Evolutionary conservation across 2,797 vertebrate genomes (phyloP).

Genomic region (Esox masquinongy): DNA sequence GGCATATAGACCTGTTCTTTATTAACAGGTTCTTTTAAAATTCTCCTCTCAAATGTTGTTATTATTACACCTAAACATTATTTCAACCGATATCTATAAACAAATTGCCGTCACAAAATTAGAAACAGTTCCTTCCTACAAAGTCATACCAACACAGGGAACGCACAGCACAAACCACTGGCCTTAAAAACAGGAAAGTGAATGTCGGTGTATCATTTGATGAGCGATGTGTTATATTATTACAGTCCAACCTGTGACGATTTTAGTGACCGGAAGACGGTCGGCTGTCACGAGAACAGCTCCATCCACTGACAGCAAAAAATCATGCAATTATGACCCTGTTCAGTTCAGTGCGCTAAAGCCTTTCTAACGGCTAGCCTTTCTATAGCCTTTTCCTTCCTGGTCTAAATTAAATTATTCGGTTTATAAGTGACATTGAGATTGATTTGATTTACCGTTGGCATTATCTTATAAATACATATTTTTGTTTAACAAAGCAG

Average conservation of each 20-base stretch:
- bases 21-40: not conserved
- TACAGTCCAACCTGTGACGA: not conserved
- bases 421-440: too few relatives aligned
- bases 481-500: not conserved
- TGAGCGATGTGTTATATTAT: not conserved
- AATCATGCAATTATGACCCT: not conserved
- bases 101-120: not conserved
- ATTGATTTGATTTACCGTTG: too few relatives aligned
- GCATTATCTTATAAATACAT: not conserved
- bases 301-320: not conserved
- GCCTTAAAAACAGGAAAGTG: not conserved
- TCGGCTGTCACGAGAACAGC: slow-evolving; percentile 8
- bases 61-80: not conserved
- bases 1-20: not conserved
- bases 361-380: too few relatives aligned
- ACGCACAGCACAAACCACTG: not conserved
- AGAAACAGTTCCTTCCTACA: not conserved
- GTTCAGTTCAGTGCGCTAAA: not conserved
- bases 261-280: not conserved
- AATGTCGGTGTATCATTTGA: not conserved
- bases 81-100: not conserved
- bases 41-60: not conserved
- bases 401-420: too few relatives aligned
- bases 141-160: not conserved
- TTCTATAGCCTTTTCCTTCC: too few relatives aligned